Percentiles rank a stretch among this genome's conserved stretches.
Evolutionary conservation across 2,888 invertebrate species (phyloP).

Genomic region (Xylota sylvarum): DNA sequence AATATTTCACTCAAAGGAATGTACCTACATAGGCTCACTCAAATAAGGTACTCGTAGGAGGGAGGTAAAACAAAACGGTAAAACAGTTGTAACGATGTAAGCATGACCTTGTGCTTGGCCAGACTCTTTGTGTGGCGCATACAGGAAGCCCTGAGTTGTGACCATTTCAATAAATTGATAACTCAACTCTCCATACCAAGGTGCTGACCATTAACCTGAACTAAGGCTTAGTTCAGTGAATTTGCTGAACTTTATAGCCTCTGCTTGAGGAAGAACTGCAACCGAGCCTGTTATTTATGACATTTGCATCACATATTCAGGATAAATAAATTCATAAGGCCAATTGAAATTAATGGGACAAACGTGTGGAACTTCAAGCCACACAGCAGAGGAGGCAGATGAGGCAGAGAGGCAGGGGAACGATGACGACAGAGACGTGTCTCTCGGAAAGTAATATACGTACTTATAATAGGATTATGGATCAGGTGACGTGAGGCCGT

Average conservation of each 20-base stretch:
- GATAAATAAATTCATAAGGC: conserved; percentile 70
- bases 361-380: conserved; percentile 51
- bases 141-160: conserved; percentile 48
- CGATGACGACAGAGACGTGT: not conserved
- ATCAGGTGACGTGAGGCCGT: conserved; percentile 72
- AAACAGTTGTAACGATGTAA: conserved; percentile 60
- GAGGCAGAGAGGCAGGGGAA: not conserved
- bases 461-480: conserved; percentile 73
- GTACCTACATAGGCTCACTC: conserved; percentile 13
- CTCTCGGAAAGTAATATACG: conserved; percentile 44
- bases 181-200: conserved; percentile 16
- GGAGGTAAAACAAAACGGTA: conserved; percentile 42
- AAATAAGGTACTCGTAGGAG: not conserved
- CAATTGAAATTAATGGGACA: conserved; percentile 70
- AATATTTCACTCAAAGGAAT: conserved; percentile 34
- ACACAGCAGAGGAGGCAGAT: no score
- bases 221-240: conserved; percentile 33
- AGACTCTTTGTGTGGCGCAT: conserved; percentile 22
- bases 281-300: conserved; percentile 63
- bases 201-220: conserved; percentile 36
- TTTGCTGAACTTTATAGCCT: conserved; percentile 24
- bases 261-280: conserved; percentile 25
- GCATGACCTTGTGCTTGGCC: conserved; percentile 58
- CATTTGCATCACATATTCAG: conserved; percentile 56
- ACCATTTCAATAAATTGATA: conserved; percentile 57